phyloP scores from a whole-genome alignment of 1,140 invertebrate species.

The Magallana angulata region DNA sequence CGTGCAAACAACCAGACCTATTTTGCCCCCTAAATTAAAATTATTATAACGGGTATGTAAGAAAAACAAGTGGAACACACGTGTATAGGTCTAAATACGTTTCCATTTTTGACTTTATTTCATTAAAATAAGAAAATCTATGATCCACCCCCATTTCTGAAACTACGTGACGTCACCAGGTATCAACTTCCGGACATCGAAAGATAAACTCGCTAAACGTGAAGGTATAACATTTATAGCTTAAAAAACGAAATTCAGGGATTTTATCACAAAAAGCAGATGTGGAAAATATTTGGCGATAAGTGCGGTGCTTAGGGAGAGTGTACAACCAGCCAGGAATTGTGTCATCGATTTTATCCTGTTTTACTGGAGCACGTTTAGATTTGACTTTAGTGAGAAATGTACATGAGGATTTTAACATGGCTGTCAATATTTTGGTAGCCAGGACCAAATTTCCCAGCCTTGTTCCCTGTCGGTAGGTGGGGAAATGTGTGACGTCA shows the following conservation, averaged over 20 bases:
- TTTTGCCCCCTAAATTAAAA: no score
- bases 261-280: slow-evolving; percentile 19
- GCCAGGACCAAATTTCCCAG: background rate
- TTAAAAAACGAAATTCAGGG: background rate
- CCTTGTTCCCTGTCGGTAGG: background rate
- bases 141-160: background rate
- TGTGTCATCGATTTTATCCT: slow-evolving; percentile 17
- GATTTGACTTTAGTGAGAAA: background rate
- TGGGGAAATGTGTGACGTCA: background rate
- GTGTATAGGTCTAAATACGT: no score
- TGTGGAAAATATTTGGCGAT: slow-evolving; percentile 17
- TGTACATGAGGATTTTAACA: slow-evolving; percentile 18
- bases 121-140: background rate
- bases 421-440: slow-evolving; percentile 27
- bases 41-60: no score
- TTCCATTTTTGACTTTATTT: no score
- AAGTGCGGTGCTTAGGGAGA: background rate
- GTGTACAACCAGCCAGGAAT: background rate
- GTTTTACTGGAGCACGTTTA: slow-evolving; percentile 8
- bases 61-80: no score
- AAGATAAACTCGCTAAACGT: slow-evolving; percentile 26
- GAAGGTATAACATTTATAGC: slow-evolving; percentile 18
- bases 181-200: slow-evolving; percentile 37
- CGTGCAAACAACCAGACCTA: no score
- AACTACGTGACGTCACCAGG: slow-evolving; percentile 18